Evolutionary conservation across 37 sponge, comb jelly and placozoan species (phyloP), one percentile per base, ranked within the genome.

Genomic region (Cliona cf. orientalis): DNA sequence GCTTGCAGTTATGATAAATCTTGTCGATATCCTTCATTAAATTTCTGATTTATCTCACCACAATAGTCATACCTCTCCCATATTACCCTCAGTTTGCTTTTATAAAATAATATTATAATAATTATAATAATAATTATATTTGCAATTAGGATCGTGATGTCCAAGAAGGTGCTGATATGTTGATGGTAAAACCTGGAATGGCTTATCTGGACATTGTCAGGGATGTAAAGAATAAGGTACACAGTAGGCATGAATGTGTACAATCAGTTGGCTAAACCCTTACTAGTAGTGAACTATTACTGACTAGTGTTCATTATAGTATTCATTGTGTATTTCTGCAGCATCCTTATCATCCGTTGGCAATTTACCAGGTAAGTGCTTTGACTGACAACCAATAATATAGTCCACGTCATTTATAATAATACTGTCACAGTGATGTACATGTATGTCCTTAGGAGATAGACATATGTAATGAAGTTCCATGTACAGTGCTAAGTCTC

Each of bases 111-210:
- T n/a, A n/a, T n/a, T n/a, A n/a, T n/a, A n/a, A n/a, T n/a, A n/a
- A n/a, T n/a, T 63, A 63, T 63, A n/a, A 7, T 19, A 49, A 17
- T 49, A 19, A 11, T 49, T 11, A 49, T 49, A 17, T 19, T 11
- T 49, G 62, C 11, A 29, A 31, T n/a, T n/a, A 95, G 91, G 95
- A 97, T 7, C 76, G 95, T 37, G 98, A 97, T 87, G 83, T 97
- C 5, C 11, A 74, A 36, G 98, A 97, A 79, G 98, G 98, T 32
- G 98, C 95, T 12, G 98, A 95, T 58, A 92, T 97, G n/a, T 76
- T 97, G 69, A 97, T 97, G 98, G 98, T 97, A 42, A 97, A 97
- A 45, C 98, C 98, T 42, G 98, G 98, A 0, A 95, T 95, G 98
- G 90, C 96, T 22, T 97, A 97, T 59, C 64, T 95, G 78, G 98